Percentiles rank a stretch among this genome's conserved stretches.
Conservation (phyloP, 2,113 vertebrate species). For the Psephotus haematonotus region DNA sequence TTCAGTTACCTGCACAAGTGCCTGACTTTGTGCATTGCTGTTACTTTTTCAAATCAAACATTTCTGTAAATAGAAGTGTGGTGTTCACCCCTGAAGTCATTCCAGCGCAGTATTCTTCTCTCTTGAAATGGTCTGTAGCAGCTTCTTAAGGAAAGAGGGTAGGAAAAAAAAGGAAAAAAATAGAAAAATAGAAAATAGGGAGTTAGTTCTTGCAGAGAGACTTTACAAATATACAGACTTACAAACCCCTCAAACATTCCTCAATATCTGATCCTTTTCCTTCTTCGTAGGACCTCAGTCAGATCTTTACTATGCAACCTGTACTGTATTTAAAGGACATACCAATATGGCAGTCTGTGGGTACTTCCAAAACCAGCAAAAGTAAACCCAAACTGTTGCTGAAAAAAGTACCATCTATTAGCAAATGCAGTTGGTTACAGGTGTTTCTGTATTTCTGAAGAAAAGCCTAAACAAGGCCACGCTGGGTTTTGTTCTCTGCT, state of each 20-base stretch:
- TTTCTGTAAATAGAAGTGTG: not conserved
- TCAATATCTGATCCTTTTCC: not conserved
- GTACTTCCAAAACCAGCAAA: not conserved
- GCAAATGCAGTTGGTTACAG: not conserved
- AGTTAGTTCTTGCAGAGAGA: not conserved
- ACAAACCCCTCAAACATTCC: not conserved
- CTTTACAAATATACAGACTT: not conserved
- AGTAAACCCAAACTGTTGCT: not conserved
- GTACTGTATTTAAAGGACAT: not conserved
- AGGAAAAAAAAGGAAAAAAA: not conserved
- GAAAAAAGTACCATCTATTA: not conserved
- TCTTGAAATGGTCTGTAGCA: not conserved
- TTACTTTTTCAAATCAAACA: not conserved
- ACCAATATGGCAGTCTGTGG: not conserved
- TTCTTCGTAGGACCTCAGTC: not conserved
- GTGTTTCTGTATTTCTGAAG: not conserved
- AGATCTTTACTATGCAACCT: not conserved
- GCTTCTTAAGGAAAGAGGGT: not conserved
- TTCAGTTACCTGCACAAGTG: not conserved
- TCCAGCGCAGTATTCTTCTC: not conserved
- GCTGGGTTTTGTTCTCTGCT: conserved; percentile 31
- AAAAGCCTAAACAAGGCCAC: not conserved
- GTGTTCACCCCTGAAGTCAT: not conserved
- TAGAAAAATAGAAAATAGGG: not conserved
- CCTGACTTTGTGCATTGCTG: not conserved